A percentile compares a stretch with the other conserved stretches of the same genome.
phyloP scores from a whole-genome alignment of 2,797 vertebrate species.

The Paramormyrops hopkinsi region DNA sequence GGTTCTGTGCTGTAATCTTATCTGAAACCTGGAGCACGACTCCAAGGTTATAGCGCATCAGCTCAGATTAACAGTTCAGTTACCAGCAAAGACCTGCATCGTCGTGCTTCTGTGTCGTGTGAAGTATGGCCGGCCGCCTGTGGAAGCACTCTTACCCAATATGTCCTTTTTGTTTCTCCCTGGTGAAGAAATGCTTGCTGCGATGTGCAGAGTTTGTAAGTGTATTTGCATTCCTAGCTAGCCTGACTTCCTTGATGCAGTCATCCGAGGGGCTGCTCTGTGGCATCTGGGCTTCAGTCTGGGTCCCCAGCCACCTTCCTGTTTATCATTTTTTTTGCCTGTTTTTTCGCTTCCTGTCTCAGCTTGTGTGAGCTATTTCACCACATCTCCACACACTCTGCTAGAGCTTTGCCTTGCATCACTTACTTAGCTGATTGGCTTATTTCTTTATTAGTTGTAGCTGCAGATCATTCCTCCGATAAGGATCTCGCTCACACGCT shows the following conservation, averaged over 20 bases:
- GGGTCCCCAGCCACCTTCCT: conserved; percentile 20
- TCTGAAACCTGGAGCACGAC: background rate
- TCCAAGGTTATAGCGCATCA: background rate
- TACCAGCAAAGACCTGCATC: background rate
- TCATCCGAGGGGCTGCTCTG: background rate
- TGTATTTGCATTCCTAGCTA: conserved; percentile 57
- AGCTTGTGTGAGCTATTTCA: background rate
- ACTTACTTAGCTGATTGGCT: background rate
- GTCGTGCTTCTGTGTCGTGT: background rate
- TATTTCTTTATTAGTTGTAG: background rate
- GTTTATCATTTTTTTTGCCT: background rate
- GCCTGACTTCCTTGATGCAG: conserved; percentile 36
- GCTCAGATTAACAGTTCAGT: background rate
- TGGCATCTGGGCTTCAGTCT: conserved; percentile 30
- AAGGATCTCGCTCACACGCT: background rate
- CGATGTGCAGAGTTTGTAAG: conserved; percentile 76
- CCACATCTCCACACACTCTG: background rate
- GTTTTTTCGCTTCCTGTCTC: background rate
- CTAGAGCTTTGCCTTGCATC: background rate
- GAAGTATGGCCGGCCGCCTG: background rate
- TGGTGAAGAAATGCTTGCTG: conserved; percentile 72
- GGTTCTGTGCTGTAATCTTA: background rate
- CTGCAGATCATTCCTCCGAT: background rate
- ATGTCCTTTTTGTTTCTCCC: conserved; percentile 48
- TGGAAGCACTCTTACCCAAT: conserved; percentile 2